phyloP scores from a whole-genome alignment of 2,113 vertebrate genomes.

The Irena cyanogastra region DNA sequence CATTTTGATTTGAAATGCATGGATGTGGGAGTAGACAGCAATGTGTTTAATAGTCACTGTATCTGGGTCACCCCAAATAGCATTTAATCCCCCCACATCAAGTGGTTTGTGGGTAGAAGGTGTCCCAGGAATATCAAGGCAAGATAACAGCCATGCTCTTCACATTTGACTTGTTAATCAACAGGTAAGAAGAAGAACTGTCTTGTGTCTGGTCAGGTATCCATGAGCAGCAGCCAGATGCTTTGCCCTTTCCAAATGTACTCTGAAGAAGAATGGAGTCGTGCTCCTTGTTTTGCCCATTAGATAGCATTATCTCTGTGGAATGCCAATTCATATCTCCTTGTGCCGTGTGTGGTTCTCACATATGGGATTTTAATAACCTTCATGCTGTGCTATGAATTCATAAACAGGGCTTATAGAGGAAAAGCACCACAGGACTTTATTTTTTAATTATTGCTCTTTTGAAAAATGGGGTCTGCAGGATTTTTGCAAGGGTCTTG shows the following conservation, averaged over 20 bases:
- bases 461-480: slow-evolving; percentile 60
- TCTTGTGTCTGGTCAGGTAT: slow-evolving; percentile 22
- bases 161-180: slow-evolving; percentile 45
- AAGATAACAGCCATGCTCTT: slow-evolving; percentile 42
- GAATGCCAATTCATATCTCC: slow-evolving; percentile 80
- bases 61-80: not conserved
- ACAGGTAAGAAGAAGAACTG: slow-evolving; percentile 6
- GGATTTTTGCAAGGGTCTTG: slow-evolving; percentile 50
- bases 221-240: slow-evolving; percentile 25
- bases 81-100: slow-evolving; percentile 2
- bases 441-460: slow-evolving; percentile 76
- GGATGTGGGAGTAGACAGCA: not conserved
- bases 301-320: slow-evolving; percentile 78
- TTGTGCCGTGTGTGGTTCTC: slow-evolving; percentile 73
- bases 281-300: slow-evolving; percentile 75
- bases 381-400: slow-evolving; percentile 79
- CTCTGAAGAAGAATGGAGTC: slow-evolving; percentile 65
- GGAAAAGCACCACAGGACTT: slow-evolving; percentile 72
- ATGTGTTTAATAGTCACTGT: not conserved
- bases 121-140: slow-evolving; percentile 29
- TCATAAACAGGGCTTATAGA: slow-evolving; percentile 71
- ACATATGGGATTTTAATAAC: slow-evolving; percentile 84
- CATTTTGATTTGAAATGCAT: not conserved
- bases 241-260: slow-evolving; percentile 64
- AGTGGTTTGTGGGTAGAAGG: not conserved